Evolutionary conservation across 2,113 vertebrate genomes (phyloP), one percentile per base, ranked within the genome.

Genomic region (Clarias macrocephalus): DNA sequence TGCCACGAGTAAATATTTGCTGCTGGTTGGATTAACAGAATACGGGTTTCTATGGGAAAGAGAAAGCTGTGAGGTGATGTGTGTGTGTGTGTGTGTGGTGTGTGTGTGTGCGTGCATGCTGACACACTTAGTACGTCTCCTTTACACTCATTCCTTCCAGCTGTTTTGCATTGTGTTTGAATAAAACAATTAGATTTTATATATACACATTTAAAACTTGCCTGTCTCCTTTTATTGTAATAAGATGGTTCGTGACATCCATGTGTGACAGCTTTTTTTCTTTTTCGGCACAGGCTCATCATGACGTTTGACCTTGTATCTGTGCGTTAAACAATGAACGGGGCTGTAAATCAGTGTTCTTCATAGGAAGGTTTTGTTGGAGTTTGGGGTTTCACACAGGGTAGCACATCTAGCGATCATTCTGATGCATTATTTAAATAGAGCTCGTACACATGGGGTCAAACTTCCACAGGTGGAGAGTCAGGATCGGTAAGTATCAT

Each of bases 1-100:
- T 88, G 83, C 92, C 92, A 94, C 89, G 92, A 91, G 93, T 94
- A 96, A 96, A 95, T 96, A 96, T 96, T 95, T 96, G 93, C 95
- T 92, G 94, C 89, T 89, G 94, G 92, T 91, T 94, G 93, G 94
- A 93, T 94, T 93, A 93, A 86, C 93, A 93, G 89, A 93, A 92
- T 94, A 86, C 91, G 88, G 82, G 80, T 52, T 82, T 73, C 68
- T 63, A 60, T 42, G 60, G 48, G 80, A 25, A 56, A 85, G 52
- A 79, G 9, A 77, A 76, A 76, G 48, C 73, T 25, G 48, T 68
- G 76, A 86, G 19, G n/a, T 80, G 77, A 66, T 57, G 28, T 57
- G 75, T 28, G 15, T 60, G 82, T 25, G 4, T 48, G 10, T 48
- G 52, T 76, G 42, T 68, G 37, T 68, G 62, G 54, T 42, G 48